Conservation (phyloP, 1,140 invertebrate genomes). For the Ptiloglossa arizonensis region DNA sequence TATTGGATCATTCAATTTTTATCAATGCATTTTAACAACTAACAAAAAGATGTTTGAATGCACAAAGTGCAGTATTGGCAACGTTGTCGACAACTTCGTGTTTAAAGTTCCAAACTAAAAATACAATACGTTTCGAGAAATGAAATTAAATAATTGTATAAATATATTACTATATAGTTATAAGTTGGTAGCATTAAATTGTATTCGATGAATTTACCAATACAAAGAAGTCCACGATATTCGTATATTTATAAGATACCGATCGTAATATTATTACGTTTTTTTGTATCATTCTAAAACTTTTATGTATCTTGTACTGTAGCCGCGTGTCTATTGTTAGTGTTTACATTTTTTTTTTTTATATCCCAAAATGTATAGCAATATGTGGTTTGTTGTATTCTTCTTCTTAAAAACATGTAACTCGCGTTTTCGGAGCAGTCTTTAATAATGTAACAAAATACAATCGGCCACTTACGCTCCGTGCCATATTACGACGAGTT, state of each 20-base stretch:
- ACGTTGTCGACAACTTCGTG: conserved; percentile 56
- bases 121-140: conserved; percentile 53
- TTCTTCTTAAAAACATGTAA: conserved; percentile 69
- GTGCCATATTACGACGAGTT: conserved; percentile 70
- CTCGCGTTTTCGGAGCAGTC: conserved; percentile 67
- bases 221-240: conserved; percentile 62
- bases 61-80: conserved; percentile 41
- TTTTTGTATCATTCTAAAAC: conserved; percentile 69
- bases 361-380: conserved; percentile 70
- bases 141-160: conserved; percentile 65
- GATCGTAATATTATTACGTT: conserved; percentile 68
- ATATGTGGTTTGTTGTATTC: conserved; percentile 80
- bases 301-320: conserved; percentile 65
- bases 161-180: conserved; percentile 66
- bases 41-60: conserved; percentile 25
- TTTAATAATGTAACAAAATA: conserved; percentile 62
- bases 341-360: conserved; percentile 73
- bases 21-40: neutral
- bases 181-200: conserved; percentile 65
- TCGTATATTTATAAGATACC: conserved; percentile 66
- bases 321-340: conserved; percentile 64
- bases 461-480: conserved; percentile 67
- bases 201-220: conserved; percentile 63
- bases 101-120: conserved; percentile 60
- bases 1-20: conserved; percentile 31